Base-by-base conservation (phyloP, 2,888 invertebrate species). In the Caenorhabditis japonica region DNA sequence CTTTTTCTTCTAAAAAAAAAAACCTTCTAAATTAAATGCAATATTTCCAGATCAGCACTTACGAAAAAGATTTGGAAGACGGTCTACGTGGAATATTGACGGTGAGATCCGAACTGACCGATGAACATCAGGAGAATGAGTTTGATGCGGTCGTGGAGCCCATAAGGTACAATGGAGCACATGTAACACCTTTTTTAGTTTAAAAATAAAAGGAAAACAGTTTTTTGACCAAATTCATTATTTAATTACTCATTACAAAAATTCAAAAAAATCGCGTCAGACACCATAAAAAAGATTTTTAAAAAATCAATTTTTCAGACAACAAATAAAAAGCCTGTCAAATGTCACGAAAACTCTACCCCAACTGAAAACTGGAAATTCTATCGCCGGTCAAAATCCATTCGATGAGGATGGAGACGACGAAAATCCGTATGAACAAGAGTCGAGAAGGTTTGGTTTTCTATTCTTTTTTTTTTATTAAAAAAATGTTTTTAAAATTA, bases 121-220 rank as follows among this genome's bases (percentile, higher is more conserved):
- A 74, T 41, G 41, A 34, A 7, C 60, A 66, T 1, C 71, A 61
- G 25, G 71, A 74, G 38, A 76, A 81, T 10, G 61, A 69, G 15
- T 83, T 83, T 25, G 83, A 83, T 51, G 27, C 61, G 12, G 44
- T 75, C n/a, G 61, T 82, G 4, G 82, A 83, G 23, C 82, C 82
- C 7, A 80, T 81, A n/a, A 49, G 75, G 77, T 76, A 34, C 4
- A 25, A n/a, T n/a, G n/a, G n/a, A n/a, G n/a, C n/a, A n/a, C n/a
- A n/a, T n/a, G n/a, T n/a, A n/a, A n/a, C n/a, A n/a, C n/a, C n/a
- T n/a, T n/a, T n/a, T n/a, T n/a, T n/a, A n/a, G n/a, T n/a, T n/a
- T n/a, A n/a, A n/a, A n/a, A n/a, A n/a, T n/a, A n/a, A n/a, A n/a
- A n/a, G n/a, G n/a, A n/a, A n/a, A n/a, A n/a, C n/a, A n/a, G n/a